Base-by-base conservation (phyloP, 2,888 invertebrate genomes). In the Ashinkailepas kermadecensis region DNA sequence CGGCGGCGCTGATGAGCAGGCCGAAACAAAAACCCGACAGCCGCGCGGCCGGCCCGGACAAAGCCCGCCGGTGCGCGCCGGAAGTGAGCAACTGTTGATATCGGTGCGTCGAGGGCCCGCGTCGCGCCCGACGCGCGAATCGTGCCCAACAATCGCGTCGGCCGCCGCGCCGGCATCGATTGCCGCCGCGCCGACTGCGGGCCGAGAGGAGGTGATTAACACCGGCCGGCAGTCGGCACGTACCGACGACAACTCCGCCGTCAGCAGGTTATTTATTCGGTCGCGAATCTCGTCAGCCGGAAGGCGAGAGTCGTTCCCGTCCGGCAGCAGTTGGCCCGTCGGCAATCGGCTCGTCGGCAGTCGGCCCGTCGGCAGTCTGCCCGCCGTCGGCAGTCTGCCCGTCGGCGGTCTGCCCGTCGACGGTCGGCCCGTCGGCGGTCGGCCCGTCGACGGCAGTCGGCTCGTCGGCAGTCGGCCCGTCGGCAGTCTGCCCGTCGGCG, bases 51-150 rank as follows among this genome's bases (percentile, higher is more conserved):
- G 62, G 39, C 39, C 39, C 1, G 39, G 18, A 18, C 62, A 62
- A 62, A 62, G 62, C 62, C 62, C 18, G 13, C 13, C 54, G n/a
- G n/a, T n/a, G 39, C 39, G 39, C 39, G 39, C 39, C 74, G 54
- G 54, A 74, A 74, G 74, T 9, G 74, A 54, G 54, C 54, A 74
- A 74, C 74, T 74, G 74, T 74, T 74, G 74, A 74, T 74, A 74
- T 54, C 74, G 13, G 74, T 10, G 39, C 0, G 62, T 3, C 18
- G 74, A 67, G 67, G 25, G 67, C 39, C 39, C 39, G 39, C 39
- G 39, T 39, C 39, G 25, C 25, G 67, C 13, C 10, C 54, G 54
- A 18, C 15, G 54, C 4, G 18, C 54, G 39, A 9, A 4, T 15
- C 74, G 74, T 74, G 74, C 74, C 54, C 74, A 54, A 74, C 74